Base-by-base conservation (phyloP, 2,797 vertebrate genomes). In the Xiphophorus birchmanni region DNA sequence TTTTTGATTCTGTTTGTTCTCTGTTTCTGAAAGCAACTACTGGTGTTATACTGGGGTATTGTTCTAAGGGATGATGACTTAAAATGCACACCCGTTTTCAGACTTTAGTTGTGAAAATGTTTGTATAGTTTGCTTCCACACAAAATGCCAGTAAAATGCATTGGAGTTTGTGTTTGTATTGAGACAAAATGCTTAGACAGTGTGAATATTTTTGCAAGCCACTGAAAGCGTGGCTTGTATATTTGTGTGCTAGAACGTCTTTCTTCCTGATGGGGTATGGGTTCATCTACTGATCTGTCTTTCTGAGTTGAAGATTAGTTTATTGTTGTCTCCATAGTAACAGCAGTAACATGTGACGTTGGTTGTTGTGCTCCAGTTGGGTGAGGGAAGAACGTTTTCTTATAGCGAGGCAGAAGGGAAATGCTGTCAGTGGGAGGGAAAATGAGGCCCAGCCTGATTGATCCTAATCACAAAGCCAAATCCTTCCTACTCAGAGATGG, bases 321-420 rank as follows among this genome's bases (percentile, higher is more conserved):
- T 87, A 71, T 50, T 82, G 58, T 35, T 1, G 72, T 92, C 58
- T 82, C 91, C 45, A 74, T 84, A 60, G 87, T 74, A 91, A 91
- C 90, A 42, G 50, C 45, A 3, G 83, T 82, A 89, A 86, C 84
- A 82, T 87, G 78, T 84, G 86, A 82, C n/a, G 4, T 76, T 82
- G 56, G 54, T 48, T 80, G 75, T 74, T 79, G 79, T 73, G 76
- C 79, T 79, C 35, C 76, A 74, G 48, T 13, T 4, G 47, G 47
- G 69, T 45, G 74, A 80, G 82, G 2, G 75, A 86, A 81, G 71
- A 80, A 84, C 72, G 37, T 21, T 37, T 26, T 80, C 37, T 78
- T 40, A 45, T 60, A 79, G 73, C 0, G 26, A 63, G 79, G 56
- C 71, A 73, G 76, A 74, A 73, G 73, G 65, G 75, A 80, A 79